Evolutionary conservation across 2,797 vertebrate genomes (phyloP).

Genomic region (Ptychobarbus kaznakovi): DNA sequence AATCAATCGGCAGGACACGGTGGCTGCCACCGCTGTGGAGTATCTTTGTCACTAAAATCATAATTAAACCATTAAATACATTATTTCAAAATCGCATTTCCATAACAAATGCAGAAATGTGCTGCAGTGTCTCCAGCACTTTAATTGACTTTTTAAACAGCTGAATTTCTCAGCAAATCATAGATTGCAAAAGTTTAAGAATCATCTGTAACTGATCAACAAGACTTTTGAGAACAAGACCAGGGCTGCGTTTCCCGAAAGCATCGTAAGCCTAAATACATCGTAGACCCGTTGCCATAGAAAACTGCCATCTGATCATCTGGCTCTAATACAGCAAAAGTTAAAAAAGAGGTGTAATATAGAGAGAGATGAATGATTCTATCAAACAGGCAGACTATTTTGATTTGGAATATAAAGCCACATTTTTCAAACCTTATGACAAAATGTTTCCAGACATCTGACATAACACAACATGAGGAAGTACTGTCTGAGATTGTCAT

Average conservation of each 20-base stretch:
- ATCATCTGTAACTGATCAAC: not conserved
- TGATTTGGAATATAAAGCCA: slow-evolving; percentile 33
- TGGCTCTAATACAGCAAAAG: not conserved
- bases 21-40: not conserved
- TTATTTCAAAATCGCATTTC: slow-evolving; percentile 60
- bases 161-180: not conserved
- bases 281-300: not conserved
- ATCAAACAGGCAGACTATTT: slow-evolving; percentile 13
- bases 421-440: slow-evolving; percentile 56
- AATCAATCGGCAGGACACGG: slow-evolving; percentile 40
- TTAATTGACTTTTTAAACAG: slow-evolving; percentile 51
- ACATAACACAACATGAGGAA: slow-evolving; percentile 30
- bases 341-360: not conserved
- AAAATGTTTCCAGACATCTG: slow-evolving; percentile 32
- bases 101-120: slow-evolving; percentile 59
- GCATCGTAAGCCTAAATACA: no score
- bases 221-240: not conserved
- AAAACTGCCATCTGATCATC: not conserved
- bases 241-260: no score
- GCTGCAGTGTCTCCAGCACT: slow-evolving; percentile 39
- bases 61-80: slow-evolving; percentile 58
- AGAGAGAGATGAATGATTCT: slow-evolving; percentile 6
- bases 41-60: slow-evolving; percentile 56
- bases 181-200: not conserved
- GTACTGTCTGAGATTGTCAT: not conserved